Evolutionary conservation across 2,888 invertebrate species (phyloP).

Genomic region (Lottia gigantea): DNA sequence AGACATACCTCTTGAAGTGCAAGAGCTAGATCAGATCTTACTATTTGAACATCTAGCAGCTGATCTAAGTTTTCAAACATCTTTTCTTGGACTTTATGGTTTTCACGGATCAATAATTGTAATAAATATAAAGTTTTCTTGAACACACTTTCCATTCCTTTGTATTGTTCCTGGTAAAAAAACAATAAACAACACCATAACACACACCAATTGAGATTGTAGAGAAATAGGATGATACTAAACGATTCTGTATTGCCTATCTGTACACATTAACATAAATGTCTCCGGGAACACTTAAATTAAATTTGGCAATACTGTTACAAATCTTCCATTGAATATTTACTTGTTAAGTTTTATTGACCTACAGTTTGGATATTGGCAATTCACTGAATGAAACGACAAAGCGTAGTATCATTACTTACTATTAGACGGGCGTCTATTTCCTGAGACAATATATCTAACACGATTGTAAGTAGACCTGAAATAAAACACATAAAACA

Average conservation of each 20-base stretch:
- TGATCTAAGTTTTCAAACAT: constrained; percentile 64
- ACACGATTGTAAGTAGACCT: constrained; percentile 64
- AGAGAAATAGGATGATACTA: background rate
- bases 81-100: constrained; percentile 61
- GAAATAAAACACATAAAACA: constrained; percentile 27
- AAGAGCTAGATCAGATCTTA: constrained; percentile 62
- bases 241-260: background rate
- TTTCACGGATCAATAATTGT: constrained; percentile 59
- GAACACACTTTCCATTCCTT: constrained; percentile 61
- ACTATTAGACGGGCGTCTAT: constrained; percentile 63
- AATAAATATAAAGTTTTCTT: constrained; percentile 61
- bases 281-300: too few relatives aligned
- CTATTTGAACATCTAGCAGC: constrained; percentile 61
- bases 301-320: too few relatives aligned
- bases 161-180: constrained; percentile 59
- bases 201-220: background rate
- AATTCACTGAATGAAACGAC: too few relatives aligned
- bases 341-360: too few relatives aligned
- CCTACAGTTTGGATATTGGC: too few relatives aligned
- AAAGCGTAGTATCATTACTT: constrained; percentile 27
- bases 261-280: too few relatives aligned
- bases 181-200: background rate
- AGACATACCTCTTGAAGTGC: constrained; percentile 61
- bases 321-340: too few relatives aligned
- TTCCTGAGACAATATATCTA: constrained; percentile 65